These are phyloP conservation scores for Drosophila ambigua DNA, from an alignment of 1,140 invertebrate genomes.

Conservation along the genomic window DNA sequence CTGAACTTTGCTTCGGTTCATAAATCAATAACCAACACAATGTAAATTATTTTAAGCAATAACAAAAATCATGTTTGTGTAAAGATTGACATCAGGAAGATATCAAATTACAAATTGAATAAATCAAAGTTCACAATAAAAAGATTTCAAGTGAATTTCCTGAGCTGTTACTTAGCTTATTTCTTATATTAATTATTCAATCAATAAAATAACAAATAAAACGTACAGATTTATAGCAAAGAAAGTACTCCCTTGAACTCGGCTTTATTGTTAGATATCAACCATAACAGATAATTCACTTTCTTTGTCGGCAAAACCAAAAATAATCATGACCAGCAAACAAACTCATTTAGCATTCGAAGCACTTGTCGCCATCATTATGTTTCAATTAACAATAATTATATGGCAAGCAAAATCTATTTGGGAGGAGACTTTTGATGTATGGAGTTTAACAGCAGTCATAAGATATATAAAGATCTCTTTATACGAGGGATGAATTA, in stretches of 20 bases:
- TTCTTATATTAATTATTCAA: slow-evolving; percentile 20
- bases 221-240: slow-evolving; percentile 26
- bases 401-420: not conserved
- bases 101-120: slow-evolving; percentile 25
- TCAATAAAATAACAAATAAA: slow-evolving; percentile 15
- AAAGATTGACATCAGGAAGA: slow-evolving; percentile 27
- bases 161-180: slow-evolving; percentile 19
- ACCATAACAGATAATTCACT: slow-evolving; percentile 15
- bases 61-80: not conserved
- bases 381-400: slow-evolving; percentile 9
- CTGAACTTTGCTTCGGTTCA: not conserved
- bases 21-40: slow-evolving; percentile 29
- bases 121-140: not conserved
- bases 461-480: no score
- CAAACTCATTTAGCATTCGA: slow-evolving; percentile 24
- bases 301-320: slow-evolving; percentile 41
- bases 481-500: no score
- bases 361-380: slow-evolving; percentile 21
- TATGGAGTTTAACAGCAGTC: no score
- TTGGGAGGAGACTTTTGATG: not conserved
- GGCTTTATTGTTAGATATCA: slow-evolving; percentile 41
- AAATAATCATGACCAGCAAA: slow-evolving; percentile 10
- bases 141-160: slow-evolving; percentile 11
- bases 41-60: slow-evolving; percentile 3
- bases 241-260: slow-evolving; percentile 38